Base-by-base conservation (phyloP, 2,888 invertebrate species). In the Junonia oenone region DNA sequence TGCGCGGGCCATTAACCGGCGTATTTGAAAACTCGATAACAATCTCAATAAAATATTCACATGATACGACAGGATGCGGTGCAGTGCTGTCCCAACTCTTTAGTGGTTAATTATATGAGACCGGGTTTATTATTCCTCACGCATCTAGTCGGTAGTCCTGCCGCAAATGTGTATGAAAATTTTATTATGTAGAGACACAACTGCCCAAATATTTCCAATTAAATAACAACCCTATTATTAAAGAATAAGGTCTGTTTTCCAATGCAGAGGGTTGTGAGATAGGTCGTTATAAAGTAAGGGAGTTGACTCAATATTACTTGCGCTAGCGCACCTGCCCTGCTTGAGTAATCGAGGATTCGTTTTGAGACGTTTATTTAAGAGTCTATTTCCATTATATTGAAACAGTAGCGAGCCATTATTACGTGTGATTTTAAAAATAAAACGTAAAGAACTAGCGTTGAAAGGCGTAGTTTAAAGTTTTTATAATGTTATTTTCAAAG, bases 111-210 rank as follows among this genome's bases (percentile, higher is more conserved):
- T 72, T 69, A 68, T 67, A 59, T 62, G 58, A 57, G 51, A 46
- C 51, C 66, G 63, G 67, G 68, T 74, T 80, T 78, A 71, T 75
- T 79, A 79, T 81, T 81, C 81, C 67, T 67, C 61, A 68, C 73
- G 74, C 75, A 79, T 80, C 72, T 69, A 66, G 65, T 59, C 73
- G 67, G 75, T 71, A 72, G 76, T 66, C 63, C 77, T 73, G 73
- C 72, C 65, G 68, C 53, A 40, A 48, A 54, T 68, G 69, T 69
- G 69, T 73, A 72, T 68, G 67, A 66, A 66, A 17, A 22, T 29
- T 26, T 14, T 13, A 31, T 19, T 14, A 31, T 29, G 9, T 15
- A 47, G 22, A 14, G 38, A 47, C 14, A 38, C 14, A 48, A 15
- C 15, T 26, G 15, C 6, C 2, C n/a, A 14, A 33, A 9, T 17